A percentile compares a stretch with the other conserved stretches of the same genome.
Conservation (phyloP, 2,113 vertebrate species). For the Conger conger region DNA sequence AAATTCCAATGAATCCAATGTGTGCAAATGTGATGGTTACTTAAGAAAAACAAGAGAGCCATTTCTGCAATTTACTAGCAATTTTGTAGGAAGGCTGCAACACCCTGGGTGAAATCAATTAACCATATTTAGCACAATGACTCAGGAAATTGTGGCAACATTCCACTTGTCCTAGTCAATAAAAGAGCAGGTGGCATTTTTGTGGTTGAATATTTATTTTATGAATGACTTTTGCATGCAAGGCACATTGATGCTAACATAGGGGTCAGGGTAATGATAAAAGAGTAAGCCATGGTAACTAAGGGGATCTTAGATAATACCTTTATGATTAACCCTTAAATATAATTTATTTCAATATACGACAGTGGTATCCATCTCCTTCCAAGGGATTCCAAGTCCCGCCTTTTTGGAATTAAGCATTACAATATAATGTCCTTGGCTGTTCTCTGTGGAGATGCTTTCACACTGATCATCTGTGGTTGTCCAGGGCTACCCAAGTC, state of each 20-base stretch:
- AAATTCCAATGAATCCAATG: not conserved
- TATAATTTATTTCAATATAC: too few species aligned
- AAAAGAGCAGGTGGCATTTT: not conserved
- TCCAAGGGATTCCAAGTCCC: too few species aligned
- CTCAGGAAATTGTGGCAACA: not conserved
- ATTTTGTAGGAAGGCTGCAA: not conserved
- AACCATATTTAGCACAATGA: not conserved
- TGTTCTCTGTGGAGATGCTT: too few species aligned
- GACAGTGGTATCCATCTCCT: too few species aligned
- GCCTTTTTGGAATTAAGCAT: too few species aligned
- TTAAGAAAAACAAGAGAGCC: not conserved
- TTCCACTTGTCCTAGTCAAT: not conserved
- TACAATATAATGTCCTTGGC: too few species aligned
- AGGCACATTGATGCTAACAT: not conserved
- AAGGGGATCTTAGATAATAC: not conserved
- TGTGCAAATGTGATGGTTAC: not conserved
- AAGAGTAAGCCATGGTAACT: not conserved
- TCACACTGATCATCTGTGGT: too few species aligned
- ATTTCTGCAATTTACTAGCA: not conserved
- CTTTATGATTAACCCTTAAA: not conserved
- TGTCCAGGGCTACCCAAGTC: too few species aligned
- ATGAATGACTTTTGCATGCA: not conserved
- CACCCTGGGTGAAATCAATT: not conserved
- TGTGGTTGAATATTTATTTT: not conserved
- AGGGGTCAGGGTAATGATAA: too few species aligned